Evolutionary conservation across 1,140 invertebrate species (phyloP), one percentile per base, ranked within the genome.

Genomic region (Meloidogyne floridensis): DNA sequence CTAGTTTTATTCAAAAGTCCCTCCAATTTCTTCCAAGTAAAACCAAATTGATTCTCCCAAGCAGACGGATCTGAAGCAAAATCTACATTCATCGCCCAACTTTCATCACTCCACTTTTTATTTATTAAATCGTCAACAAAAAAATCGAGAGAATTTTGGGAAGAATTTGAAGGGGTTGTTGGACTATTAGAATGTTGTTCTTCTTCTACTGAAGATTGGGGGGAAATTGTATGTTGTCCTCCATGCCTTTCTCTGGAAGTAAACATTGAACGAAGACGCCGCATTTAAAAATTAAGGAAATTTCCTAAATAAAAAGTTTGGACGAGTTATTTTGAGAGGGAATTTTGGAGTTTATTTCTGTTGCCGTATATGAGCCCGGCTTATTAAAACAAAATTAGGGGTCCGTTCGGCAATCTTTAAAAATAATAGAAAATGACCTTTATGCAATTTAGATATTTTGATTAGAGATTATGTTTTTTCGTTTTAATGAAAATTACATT

Each of bases 21-120:
- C 85, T 93, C 91, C 10, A 94, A 94, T 89, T 97, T 95, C 88
- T 95, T 94, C 95, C 96, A 98, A 90, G 97, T 96, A 90, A 95
- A 95, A 86, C 94, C 94, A 91, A 98, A 98, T 86, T 95, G 95
- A 88, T 95, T 13, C 72, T 88, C 87, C 87, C 87, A 88, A 51
- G 81, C 85, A 56, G 81, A 69, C 51, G 87, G 87, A 75, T 88
- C 87, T 7, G 87, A 88, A 15, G 87, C 87, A 78, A 89, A 88
- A n/a, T 89, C 87, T 0, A 83, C 78, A 18, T 65, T 65, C n/a
- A 65, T 65, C n/a, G 72, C 77, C 85, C 84, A 65, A 65, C 5
- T 65, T 65, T 65, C 59, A n/a, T 65, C 59, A n/a, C 59, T 18
- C 59, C 59, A 65, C n/a, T 65, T 65, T 59, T 65, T 65, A 65